Percentiles rank a stretch among this genome's conserved stretches.
Evolutionary conservation across 1,140 invertebrate species (phyloP).

Genomic region (Melanaphis sacchari): DNA sequence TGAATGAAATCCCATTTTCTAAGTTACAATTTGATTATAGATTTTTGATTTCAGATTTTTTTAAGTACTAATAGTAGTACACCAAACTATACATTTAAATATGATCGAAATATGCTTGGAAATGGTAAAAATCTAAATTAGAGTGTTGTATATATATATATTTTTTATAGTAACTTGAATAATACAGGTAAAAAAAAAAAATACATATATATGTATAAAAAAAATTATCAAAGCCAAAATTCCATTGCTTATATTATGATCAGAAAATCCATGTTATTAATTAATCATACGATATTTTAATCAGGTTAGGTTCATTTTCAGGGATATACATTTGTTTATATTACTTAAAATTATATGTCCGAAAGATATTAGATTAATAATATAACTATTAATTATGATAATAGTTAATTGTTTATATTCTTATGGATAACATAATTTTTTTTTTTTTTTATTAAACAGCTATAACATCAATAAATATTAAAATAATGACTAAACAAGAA

Average conservation of each 20-base stretch:
- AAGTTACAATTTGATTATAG: neutral
- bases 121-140: neutral
- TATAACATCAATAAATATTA: constrained; percentile 52
- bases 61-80: neutral
- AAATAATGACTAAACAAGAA: constrained; percentile 34
- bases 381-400: constrained; percentile 15
- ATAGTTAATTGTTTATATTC: constrained; percentile 33
- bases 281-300: neutral
- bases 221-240: neutral
- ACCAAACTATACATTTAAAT: neutral
- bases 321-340: constrained; percentile 17
- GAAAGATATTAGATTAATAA: neutral
- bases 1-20: neutral
- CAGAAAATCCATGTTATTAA: neutral
- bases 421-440: constrained; percentile 5
- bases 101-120: neutral
- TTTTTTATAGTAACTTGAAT: neutral
- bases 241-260: neutral
- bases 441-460: neutral
- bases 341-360: constrained; percentile 19
- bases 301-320: constrained; percentile 29
- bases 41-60: neutral
- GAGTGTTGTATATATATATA: neutral
- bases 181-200: neutral
- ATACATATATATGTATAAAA: neutral